Conservation (phyloP, 2,113 vertebrate species). For the Electrona antarctica region DNA sequence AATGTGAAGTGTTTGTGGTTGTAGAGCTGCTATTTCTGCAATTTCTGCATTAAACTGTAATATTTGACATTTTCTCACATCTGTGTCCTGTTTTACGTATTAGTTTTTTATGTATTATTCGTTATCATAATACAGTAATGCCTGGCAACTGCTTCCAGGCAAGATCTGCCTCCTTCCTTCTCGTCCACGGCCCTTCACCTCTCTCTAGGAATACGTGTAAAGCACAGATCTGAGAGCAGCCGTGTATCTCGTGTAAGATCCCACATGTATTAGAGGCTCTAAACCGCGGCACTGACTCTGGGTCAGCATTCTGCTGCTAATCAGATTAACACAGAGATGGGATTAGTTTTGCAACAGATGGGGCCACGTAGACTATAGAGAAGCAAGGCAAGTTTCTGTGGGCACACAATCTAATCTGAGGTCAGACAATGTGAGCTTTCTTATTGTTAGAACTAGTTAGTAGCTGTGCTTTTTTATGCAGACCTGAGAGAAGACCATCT, state of each 20-base stretch:
- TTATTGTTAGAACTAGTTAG: no score
- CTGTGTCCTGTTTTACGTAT: no score
- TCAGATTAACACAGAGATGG: slow-evolving; percentile 58
- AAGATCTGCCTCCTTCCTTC: neutral
- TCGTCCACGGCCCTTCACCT: neutral
- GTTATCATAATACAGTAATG: no score
- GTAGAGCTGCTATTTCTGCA: no score
- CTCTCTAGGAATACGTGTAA: neutral
- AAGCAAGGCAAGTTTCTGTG: neutral
- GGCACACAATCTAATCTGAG: no score
- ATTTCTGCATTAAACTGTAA: no score
- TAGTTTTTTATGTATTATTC: no score
- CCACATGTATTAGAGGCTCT: neutral
- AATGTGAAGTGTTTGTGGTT: no score
- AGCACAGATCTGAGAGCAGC: slow-evolving; percentile 27
- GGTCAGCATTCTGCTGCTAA: slow-evolving; percentile 38
- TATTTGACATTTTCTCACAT: no score
- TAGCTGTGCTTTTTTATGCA: no score
- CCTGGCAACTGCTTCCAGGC: neutral
- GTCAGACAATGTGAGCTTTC: no score
- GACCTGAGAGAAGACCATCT: no score
- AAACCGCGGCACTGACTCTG: slow-evolving; percentile 31
- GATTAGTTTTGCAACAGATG: slow-evolving; percentile 66
- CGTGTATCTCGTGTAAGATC: neutral
- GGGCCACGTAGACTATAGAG: slow-evolving; percentile 16